Evolutionary conservation across 2,888 invertebrate genomes (phyloP).

Genomic region (Mythimna impura): DNA sequence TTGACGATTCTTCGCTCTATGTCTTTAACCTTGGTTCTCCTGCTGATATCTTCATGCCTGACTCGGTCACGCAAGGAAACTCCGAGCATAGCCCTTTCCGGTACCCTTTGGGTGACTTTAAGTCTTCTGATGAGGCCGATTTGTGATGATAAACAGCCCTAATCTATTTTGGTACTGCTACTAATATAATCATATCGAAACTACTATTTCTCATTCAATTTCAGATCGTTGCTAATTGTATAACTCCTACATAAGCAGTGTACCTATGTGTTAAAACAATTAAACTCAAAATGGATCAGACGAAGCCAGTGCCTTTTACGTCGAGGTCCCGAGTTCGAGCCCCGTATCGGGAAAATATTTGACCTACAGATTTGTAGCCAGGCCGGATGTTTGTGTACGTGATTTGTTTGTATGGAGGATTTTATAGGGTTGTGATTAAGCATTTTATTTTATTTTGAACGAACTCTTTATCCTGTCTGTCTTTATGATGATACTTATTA

Average conservation of each 20-base stretch:
- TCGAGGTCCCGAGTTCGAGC: conserved; percentile 52
- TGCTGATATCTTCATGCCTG: no score
- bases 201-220: conserved; percentile 1
- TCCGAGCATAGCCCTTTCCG: no score
- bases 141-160: neutral
- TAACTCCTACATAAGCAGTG: conserved; percentile 8
- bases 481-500: no score
- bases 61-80: no score
- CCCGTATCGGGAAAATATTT: conserved; percentile 59
- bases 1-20: no score
- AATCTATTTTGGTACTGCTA: neutral
- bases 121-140: no score
- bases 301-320: conserved; percentile 46
- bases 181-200: neutral
- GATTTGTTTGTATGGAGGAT: conserved; percentile 49
- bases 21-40: no score
- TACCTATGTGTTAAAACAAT: conserved; percentile 54
- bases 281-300: conserved; percentile 54
- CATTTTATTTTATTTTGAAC: no score
- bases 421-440: neutral
- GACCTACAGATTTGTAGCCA: conserved; percentile 56
- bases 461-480: no score
- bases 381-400: conserved; percentile 56
- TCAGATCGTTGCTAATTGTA: neutral
- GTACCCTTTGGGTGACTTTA: no score